Evolutionary conservation across 2,797 vertebrate species (phyloP).

Genomic region (Manis javanica): DNA sequence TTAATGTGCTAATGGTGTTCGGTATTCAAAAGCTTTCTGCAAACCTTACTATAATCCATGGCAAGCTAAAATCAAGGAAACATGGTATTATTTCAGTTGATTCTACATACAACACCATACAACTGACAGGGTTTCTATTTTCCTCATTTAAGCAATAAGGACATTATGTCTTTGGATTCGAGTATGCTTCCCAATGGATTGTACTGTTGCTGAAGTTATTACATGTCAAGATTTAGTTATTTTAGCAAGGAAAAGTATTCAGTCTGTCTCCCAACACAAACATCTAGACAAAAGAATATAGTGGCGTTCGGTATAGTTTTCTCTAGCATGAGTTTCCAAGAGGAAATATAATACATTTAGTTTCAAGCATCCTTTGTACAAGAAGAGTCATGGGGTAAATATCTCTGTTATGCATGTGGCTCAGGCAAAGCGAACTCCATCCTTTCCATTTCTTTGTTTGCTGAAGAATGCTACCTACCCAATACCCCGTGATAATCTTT

Average conservation of each 20-base stretch:
- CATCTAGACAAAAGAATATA: not conserved
- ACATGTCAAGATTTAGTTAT: not conserved
- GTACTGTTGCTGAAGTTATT: not conserved
- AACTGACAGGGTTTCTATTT: not conserved
- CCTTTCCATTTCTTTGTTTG: slow-evolving; percentile 66
- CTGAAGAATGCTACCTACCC: slow-evolving; percentile 13
- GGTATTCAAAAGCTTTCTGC: not conserved
- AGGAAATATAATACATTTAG: not conserved
- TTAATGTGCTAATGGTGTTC: not conserved
- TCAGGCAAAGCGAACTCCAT: not conserved
- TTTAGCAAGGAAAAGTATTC: not conserved
- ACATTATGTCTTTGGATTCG: not conserved
- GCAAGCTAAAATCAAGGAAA: not conserved
- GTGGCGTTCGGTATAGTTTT: not conserved
- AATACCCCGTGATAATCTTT: slow-evolving; percentile 69
- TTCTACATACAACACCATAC: not conserved
- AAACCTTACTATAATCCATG: not conserved
- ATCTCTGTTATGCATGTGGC: not conserved
- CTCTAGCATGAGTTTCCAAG: not conserved
- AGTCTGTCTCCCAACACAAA: not conserved
- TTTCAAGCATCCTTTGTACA: not conserved
- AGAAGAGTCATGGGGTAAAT: not conserved
- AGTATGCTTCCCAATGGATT: not conserved
- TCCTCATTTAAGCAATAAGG: not conserved
- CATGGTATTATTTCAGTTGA: not conserved